phyloP scores from a whole-genome alignment of 2,888 invertebrate genomes.

The Emmelina monodactyla region DNA sequence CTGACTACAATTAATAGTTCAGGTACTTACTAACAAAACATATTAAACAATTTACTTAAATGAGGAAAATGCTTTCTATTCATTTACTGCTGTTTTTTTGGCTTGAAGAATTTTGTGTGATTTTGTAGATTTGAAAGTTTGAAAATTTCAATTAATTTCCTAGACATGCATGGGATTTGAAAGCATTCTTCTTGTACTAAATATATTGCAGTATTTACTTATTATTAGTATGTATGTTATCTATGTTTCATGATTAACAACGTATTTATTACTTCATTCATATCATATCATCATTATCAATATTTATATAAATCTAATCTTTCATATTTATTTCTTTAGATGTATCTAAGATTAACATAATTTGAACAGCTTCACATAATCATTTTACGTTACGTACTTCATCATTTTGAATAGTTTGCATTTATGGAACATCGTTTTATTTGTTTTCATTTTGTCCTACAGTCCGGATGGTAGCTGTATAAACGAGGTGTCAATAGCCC shows the following conservation, averaged over 20 bases:
- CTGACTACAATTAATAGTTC: slow-evolving; percentile 63
- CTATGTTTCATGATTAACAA: background rate
- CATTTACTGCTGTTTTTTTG: slow-evolving; percentile 28
- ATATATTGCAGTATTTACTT: slow-evolving; percentile 12
- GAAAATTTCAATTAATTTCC: background rate
- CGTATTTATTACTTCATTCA: background rate
- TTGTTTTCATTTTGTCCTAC: slow-evolving; percentile 21
- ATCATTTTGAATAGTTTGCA: slow-evolving; percentile 5
- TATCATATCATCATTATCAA: background rate
- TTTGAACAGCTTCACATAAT: too few relatives aligned
- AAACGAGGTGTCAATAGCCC: slow-evolving; percentile 60
- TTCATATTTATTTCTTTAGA: too few relatives aligned
- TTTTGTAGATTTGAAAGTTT: slow-evolving; percentile 18
- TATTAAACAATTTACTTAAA: slow-evolving; percentile 19
- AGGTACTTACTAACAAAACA: slow-evolving; percentile 33
- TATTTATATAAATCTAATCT: background rate
- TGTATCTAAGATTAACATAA: too few relatives aligned
- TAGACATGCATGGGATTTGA: slow-evolving; percentile 25
- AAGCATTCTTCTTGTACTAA: slow-evolving; percentile 52
- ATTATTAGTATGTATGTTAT: slow-evolving; percentile 6
- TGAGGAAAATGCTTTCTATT: slow-evolving; percentile 61
- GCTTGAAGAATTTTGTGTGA: slow-evolving; percentile 16
- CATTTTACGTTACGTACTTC: background rate
- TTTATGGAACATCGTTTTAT: slow-evolving; percentile 7
- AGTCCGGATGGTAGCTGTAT: slow-evolving; percentile 64